Base-by-base conservation (phyloP, 2,888 invertebrate species). In the Heliothis peltigera region DNA sequence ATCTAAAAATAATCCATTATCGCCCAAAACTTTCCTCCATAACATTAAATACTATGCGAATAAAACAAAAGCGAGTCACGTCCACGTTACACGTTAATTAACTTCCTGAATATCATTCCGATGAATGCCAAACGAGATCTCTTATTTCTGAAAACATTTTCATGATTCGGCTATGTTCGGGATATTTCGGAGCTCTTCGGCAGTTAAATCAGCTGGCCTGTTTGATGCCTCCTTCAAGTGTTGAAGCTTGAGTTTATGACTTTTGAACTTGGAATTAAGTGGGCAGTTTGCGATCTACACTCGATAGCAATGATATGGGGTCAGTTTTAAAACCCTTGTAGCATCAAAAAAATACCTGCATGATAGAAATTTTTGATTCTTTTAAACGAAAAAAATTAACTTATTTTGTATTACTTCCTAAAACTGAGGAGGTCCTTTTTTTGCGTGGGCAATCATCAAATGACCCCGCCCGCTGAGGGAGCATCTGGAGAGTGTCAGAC, bases 101-200 rank as follows among this genome's bases (percentile, higher is more conserved):
- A 63, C 64, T 63, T 49, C 25, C 47, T 17, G 49, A 52, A 60
- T 52, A 62, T 62, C 48, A 46, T 71, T 60, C 39, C 19, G 7
- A 52, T 4, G 43, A 69, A 55, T 76, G 49, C 46, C 44, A 61
- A 77, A 72, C 48, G 80, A 59, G 56, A 48, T 25, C 53, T 48
- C 47, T 64, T 60, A 69, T 77, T 79, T 69, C 63, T 65, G 64
- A 76, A 63, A 25, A 39, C 60, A 64, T 64, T 79, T 68, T 62
- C 39, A 57, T 60, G 47, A 63, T 63, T 56, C 52, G 75, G 44
- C 59, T 59, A 44, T 46, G 57, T 58, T 72, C 57, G 75, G 54
- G 32, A 63, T 6, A 43, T 47, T 21, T 71, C 59, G 56, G 32
- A n/a, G 6, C 10, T 43, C 35, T 79, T 77, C 55, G 64, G 54